Percentiles rank a stretch among this genome's conserved stretches.
phyloP scores from a whole-genome alignment of 2,797 vertebrate genomes.

The Thamnophis elegans region DNA sequence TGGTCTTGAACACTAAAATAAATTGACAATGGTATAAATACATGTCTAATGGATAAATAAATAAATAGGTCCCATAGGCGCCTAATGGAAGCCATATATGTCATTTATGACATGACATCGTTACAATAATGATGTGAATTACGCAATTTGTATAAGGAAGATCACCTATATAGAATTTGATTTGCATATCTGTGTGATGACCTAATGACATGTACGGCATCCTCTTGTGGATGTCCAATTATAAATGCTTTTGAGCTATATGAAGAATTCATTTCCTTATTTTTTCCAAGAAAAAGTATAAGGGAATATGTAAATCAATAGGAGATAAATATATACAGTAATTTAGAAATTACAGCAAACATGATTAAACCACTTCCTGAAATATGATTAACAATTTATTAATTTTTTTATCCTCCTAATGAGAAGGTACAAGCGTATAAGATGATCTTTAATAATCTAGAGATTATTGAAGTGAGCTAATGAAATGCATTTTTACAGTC shows the following conservation, averaged over 20 bases:
- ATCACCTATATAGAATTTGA: not conserved
- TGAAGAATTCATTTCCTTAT: not conserved
- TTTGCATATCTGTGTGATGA: not conserved
- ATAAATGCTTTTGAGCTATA: not conserved
- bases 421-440: not conserved
- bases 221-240: not conserved
- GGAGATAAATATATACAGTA: not conserved
- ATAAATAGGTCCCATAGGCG: not conserved
- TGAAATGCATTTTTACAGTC: not conserved
- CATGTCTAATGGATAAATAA: not conserved
- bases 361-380: not conserved
- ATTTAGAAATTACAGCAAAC: not conserved
- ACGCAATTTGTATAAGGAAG: not conserved
- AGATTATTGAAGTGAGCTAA: not conserved
- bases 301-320: not conserved
- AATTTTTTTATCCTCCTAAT: not conserved
- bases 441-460: not conserved
- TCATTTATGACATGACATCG: not conserved
- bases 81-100: not conserved
- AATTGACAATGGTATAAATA: not conserved
- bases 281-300: not conserved
- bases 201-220: not conserved
- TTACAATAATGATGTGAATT: not conserved
- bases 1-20: not conserved
- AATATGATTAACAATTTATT: not conserved